Conservation (phyloP, 2,888 invertebrate species). For the Meghimatium bilineatum region DNA sequence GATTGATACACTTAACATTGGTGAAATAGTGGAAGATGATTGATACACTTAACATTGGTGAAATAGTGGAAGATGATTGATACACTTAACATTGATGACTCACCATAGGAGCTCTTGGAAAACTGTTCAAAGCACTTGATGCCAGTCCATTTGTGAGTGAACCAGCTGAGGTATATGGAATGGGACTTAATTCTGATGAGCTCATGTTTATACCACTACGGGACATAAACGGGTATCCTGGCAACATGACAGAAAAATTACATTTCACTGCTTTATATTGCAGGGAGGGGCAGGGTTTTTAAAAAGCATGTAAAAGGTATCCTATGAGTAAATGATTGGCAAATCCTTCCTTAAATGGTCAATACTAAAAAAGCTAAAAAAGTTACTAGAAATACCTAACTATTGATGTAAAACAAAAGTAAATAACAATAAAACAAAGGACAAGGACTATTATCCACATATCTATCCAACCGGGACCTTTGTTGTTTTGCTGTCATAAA, state of each 20-base stretch:
- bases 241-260: not conserved
- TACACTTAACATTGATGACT: slow-evolving; percentile 39
- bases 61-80: not conserved
- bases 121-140: slow-evolving; percentile 80
- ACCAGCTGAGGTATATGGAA: slow-evolving; percentile 53
- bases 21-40: too few species aligned
- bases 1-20: too few species aligned
- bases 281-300: too few species aligned
- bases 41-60: too few species aligned
- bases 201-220: slow-evolving; percentile 46
- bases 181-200: slow-evolving; percentile 70
- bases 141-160: slow-evolving; percentile 79
- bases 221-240: slow-evolving; percentile 47
- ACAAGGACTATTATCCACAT: too few species aligned
- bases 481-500: too few species aligned
- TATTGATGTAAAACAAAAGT: too few species aligned
- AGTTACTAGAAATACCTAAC: too few species aligned
- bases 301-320: slow-evolving; percentile 40
- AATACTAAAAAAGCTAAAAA: too few species aligned
- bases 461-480: too few species aligned
- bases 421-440: too few species aligned
- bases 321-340: slow-evolving; percentile 16
- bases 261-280: not conserved
- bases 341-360: not conserved
- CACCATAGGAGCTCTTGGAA: slow-evolving; percentile 67